A percentile compares a stretch with the other conserved stretches of the same genome.
Conservation (phyloP, 2,113 vertebrate genomes). For the Nipponia nippon region DNA sequence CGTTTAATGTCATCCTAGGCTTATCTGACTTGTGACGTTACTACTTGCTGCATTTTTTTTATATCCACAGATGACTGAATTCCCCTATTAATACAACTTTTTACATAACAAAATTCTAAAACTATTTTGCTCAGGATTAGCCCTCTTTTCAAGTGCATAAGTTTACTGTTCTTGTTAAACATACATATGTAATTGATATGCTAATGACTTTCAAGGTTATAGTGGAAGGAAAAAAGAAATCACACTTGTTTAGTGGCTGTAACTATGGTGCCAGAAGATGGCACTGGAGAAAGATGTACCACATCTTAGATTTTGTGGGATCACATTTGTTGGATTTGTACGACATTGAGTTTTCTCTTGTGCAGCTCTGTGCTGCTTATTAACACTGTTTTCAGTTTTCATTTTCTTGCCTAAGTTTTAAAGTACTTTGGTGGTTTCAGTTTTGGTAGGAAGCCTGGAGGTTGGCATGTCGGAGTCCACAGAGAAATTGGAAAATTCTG, state of each 20-base stretch:
- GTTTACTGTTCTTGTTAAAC: neutral
- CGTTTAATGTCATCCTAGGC: neutral
- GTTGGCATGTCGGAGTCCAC: neutral
- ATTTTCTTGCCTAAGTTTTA: neutral
- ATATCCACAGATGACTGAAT: neutral
- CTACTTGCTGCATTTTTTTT: neutral
- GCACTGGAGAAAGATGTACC: neutral
- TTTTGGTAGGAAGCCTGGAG: neutral
- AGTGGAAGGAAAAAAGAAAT: neutral
- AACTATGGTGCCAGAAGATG: neutral
- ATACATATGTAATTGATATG: neutral
- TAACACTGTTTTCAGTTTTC: neutral
- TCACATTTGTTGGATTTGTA: neutral
- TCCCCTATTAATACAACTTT: neutral
- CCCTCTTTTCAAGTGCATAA: neutral
- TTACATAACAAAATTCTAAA: neutral
- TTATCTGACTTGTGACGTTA: neutral
- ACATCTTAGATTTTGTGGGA: neutral
- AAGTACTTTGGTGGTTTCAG: neutral
- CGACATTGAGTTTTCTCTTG: neutral
- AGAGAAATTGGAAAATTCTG: neutral
- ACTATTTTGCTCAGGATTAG: neutral
- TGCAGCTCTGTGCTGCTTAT: neutral
- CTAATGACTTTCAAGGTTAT: neutral
- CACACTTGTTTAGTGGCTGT: neutral